Base-by-base conservation (phyloP, 1,140 invertebrate species). In the Triops longicaudatus region DNA sequence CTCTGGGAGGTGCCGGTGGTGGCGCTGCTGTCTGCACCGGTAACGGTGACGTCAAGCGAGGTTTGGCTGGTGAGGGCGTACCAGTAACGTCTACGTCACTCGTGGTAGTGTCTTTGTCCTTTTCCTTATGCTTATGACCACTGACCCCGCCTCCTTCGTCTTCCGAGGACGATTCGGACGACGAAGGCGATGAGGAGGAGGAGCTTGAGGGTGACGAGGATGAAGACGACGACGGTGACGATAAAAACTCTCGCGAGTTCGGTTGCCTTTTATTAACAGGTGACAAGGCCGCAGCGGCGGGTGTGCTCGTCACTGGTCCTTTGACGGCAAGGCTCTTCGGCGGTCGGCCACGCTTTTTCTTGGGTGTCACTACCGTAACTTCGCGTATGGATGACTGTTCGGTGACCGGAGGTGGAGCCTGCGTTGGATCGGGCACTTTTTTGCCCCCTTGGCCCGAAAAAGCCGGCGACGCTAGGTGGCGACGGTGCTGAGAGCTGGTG, bases 41-140 rank as follows among this genome's bases (percentile, higher is more conserved):
- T 11, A 5, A 3, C 14, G 76, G 11, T 72, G 26, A 26, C 26
- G 31, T 7, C 31, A 72, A 31, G 7, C 75, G 12, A 1, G 76
- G 9, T 31, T 79, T 78, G 26, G 37, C 31, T 11, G 78, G 78
- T 6, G 75, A 79, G 1, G 78, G 76, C 26, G 76, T 77, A n/a
- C 73, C 71, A 31, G 77, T 76, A 0, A 79, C 78, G 31, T 77
- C 79, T 1, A 79, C 77, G 26, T 77, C 74, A 26, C 50, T 72
- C 11, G 78, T 77, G 7, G 31, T 37, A 2, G 31, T 37, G 31
- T 37, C 31, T 37, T 37, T n/a, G n/a, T n/a, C n/a, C n/a, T n/a
- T n/a, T n/a, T n/a, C n/a, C 31, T 37, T 37, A 4, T 2, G 31
- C 31, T 74, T 76, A 1, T 77, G 3, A 9, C 44, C 71, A 5